phyloP scores from a whole-genome alignment of 2,797 vertebrate species.

The Parauchenoglanis ngamensis region DNA sequence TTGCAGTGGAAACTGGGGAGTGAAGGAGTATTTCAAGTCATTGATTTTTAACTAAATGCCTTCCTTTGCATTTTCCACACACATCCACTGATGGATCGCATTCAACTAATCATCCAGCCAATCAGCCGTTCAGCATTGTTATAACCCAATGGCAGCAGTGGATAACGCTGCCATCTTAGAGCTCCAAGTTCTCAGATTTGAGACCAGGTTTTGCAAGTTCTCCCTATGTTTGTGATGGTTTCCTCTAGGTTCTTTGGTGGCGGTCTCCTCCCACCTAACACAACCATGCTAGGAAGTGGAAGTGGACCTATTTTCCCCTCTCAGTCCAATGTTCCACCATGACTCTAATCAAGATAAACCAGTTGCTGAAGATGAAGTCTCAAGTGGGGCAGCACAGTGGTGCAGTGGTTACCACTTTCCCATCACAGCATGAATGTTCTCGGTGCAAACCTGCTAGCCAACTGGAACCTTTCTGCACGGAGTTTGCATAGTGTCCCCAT shows the following conservation, averaged over 20 bases:
- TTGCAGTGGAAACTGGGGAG: constrained; percentile 4
- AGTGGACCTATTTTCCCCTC: neutral
- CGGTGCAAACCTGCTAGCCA: no score
- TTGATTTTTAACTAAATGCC: constrained; percentile 21
- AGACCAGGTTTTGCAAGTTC: neutral
- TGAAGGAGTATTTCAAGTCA: neutral
- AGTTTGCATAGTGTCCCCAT: no score
- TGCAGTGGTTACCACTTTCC: no score
- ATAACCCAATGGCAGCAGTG: neutral
- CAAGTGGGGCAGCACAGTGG: no score
- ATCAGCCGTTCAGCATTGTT: neutral
- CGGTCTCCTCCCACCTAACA: neutral
- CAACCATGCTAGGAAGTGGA: neutral
- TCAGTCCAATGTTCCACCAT: neutral
- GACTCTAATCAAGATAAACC: neutral
- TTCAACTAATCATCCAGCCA: neutral
- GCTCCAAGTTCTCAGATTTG: neutral
- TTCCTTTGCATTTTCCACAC: neutral
- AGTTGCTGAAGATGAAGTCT: neutral
- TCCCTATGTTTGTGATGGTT: neutral
- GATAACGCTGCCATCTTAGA: neutral
- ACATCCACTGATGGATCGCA: neutral
- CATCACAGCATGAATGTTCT: no score
- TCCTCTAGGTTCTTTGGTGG: neutral
- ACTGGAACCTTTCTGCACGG: no score